phyloP scores from a whole-genome alignment of 2,888 invertebrate genomes.

The Nomada ferruginata region DNA sequence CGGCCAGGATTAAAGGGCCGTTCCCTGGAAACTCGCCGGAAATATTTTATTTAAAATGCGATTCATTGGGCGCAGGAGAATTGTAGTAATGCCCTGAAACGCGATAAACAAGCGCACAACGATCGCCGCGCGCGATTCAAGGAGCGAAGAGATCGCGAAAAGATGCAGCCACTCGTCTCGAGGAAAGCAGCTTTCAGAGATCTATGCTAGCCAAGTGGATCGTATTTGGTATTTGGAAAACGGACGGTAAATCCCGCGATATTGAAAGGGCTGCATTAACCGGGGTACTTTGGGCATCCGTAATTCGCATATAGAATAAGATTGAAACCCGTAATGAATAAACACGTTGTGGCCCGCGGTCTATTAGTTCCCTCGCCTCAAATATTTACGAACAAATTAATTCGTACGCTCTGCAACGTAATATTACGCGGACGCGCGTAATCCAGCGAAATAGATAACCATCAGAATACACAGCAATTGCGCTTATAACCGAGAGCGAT shows the following conservation, averaged over 20 bases:
- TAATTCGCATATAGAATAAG: conserved; percentile 18
- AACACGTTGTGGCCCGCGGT: conserved; percentile 3
- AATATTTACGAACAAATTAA: conserved; percentile 50
- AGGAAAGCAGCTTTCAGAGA: neutral
- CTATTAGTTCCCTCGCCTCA: conserved; percentile 32
- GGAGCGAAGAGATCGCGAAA: no score
- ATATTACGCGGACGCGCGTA: conserved; percentile 24
- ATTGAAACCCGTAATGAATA: conserved; percentile 41
- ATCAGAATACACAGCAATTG: conserved; percentile 29
- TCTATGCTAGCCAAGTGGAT: neutral
- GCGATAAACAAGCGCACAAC: conserved; percentile 19
- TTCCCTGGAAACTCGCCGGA: conserved; percentile 8
- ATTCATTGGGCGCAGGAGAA: neutral
- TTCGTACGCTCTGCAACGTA: conserved; percentile 17
- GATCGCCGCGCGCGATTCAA: neutral
- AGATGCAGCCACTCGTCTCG: neutral
- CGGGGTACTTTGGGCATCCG: neutral
- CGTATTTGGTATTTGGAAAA: neutral
- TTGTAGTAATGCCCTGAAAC: conserved; percentile 12
- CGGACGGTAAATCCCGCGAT: neutral
- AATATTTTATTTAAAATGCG: conserved; percentile 9
- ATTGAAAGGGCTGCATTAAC: neutral
- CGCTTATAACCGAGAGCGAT: conserved; percentile 8
- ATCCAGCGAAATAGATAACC: conserved; percentile 23
- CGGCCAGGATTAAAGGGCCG: conserved; percentile 38